Conservation (phyloP, 2,113 vertebrate genomes). For the Heterochromis multidens region DNA sequence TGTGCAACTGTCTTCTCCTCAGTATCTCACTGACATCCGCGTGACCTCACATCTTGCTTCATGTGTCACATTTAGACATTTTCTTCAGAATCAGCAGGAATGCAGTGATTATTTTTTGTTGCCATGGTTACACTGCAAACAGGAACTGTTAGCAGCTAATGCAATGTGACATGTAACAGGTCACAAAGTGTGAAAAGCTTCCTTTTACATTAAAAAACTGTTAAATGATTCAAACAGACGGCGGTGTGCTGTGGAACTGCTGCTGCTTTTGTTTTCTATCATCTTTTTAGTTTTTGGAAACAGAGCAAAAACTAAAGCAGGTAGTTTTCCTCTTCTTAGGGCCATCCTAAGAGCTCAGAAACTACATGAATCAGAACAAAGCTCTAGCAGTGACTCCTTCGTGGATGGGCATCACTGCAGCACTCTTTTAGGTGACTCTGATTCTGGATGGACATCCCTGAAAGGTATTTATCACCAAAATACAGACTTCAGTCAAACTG, state of each 20-base stretch:
- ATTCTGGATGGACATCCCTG: too few relatives aligned
- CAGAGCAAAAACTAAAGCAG: background rate
- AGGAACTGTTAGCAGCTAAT: background rate
- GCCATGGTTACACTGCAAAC: conserved; percentile 7
- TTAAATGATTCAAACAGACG: background rate
- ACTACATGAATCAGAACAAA: too few relatives aligned
- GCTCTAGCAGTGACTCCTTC: too few relatives aligned
- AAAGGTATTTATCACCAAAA: background rate
- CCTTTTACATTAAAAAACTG: background rate
- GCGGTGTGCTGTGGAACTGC: background rate
- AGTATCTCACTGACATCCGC: background rate
- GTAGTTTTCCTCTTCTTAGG: background rate
- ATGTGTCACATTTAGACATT: background rate
- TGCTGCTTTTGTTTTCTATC: background rate
- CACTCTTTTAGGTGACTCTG: too few relatives aligned
- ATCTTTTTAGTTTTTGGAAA: background rate
- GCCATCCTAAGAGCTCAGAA: too few relatives aligned
- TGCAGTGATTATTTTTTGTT: background rate
- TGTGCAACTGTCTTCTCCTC: background rate
- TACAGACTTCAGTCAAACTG: background rate
- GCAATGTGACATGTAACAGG: background rate
- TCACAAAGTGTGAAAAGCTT: background rate
- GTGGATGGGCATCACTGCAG: too few relatives aligned
- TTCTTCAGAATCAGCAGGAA: background rate
- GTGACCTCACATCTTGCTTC: background rate